phyloP scores from a whole-genome alignment of 1,140 invertebrate genomes.

The Drosophila orena region DNA sequence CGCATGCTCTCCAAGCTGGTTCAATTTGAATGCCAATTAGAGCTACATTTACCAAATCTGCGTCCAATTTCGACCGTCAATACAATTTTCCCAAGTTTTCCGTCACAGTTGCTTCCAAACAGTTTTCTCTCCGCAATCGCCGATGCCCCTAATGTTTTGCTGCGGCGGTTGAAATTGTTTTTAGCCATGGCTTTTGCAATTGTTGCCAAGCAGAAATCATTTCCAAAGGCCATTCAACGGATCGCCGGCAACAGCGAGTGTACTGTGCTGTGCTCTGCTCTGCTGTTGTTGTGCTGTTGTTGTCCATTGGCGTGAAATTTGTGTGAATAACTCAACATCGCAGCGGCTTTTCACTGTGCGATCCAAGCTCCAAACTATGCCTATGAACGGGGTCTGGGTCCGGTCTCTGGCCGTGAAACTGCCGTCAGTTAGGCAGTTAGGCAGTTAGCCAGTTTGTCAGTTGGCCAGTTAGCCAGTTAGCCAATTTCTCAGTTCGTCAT shows the following conservation, averaged over 20 bases:
- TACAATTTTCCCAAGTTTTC: slow-evolving; percentile 17
- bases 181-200: slow-evolving; percentile 22
- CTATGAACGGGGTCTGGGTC: slow-evolving; percentile 50
- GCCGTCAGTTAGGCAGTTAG: slow-evolving; percentile 23
- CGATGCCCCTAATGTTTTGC: slow-evolving; percentile 25
- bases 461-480: slow-evolving; percentile 7
- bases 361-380: slow-evolving; percentile 66
- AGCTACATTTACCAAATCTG: neutral
- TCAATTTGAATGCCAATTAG: slow-evolving; percentile 1
- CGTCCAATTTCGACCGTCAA: neutral
- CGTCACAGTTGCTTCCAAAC: slow-evolving; percentile 38
- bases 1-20: neutral
- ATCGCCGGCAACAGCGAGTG: slow-evolving; percentile 57
- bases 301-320: slow-evolving; percentile 77
- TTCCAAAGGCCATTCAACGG: slow-evolving; percentile 70
- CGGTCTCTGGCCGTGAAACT: slow-evolving; percentile 70
- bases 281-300: slow-evolving; percentile 8
- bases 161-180: slow-evolving; percentile 42
- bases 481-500: slow-evolving; percentile 7
- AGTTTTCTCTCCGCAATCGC: slow-evolving; percentile 32
- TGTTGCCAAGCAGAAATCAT: slow-evolving; percentile 71
- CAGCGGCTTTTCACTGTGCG: slow-evolving; percentile 67
- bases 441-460: slow-evolving; percentile 11
- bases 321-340: slow-evolving; percentile 68
- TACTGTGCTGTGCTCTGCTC: slow-evolving; percentile 23